Evolutionary conservation across 2,888 invertebrate genomes (phyloP).

Genomic region (Drepana falcataria): DNA sequence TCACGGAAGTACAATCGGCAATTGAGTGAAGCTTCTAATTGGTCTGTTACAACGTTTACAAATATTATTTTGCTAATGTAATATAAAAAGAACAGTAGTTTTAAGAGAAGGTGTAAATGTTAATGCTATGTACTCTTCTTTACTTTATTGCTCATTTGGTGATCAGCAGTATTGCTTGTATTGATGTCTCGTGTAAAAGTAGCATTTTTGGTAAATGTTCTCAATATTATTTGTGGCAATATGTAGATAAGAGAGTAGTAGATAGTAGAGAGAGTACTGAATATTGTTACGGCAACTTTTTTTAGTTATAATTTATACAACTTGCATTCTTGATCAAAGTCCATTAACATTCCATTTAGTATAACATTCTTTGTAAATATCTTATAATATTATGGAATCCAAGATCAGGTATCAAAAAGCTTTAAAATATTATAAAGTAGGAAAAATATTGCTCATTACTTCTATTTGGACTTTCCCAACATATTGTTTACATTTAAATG

Average conservation of each 20-base stretch:
- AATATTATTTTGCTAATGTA: not conserved
- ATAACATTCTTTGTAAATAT: slow-evolving; percentile 64
- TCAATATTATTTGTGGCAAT: slow-evolving; percentile 25
- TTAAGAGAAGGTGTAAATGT: not conserved
- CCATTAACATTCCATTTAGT: slow-evolving; percentile 72
- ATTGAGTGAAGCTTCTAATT: not conserved
- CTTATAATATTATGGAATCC: slow-evolving; percentile 36
- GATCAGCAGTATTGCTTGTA: slow-evolving; percentile 60
- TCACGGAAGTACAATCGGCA: not conserved
- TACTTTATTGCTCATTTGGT: slow-evolving; percentile 46
- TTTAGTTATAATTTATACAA: slow-evolving; percentile 47
- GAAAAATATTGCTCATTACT: slow-evolving; percentile 64
- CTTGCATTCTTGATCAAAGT: slow-evolving; percentile 55
- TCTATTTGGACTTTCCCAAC: slow-evolving; percentile 34
- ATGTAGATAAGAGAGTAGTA: slow-evolving; percentile 37
- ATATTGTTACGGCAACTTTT: slow-evolving; percentile 58
- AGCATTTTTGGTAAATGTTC: slow-evolving; percentile 35
- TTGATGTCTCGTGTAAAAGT: slow-evolving; percentile 48
- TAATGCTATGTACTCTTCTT: not conserved
- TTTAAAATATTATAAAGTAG: slow-evolving; percentile 61
- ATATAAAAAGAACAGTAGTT: not conserved
- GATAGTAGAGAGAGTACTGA: slow-evolving; percentile 47
- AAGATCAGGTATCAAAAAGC: slow-evolving; percentile 62
- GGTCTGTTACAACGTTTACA: not conserved
- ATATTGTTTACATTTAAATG: slow-evolving; percentile 28